phyloP scores from a whole-genome alignment of 2,797 vertebrate genomes.

The Neostethus bicornis region DNA sequence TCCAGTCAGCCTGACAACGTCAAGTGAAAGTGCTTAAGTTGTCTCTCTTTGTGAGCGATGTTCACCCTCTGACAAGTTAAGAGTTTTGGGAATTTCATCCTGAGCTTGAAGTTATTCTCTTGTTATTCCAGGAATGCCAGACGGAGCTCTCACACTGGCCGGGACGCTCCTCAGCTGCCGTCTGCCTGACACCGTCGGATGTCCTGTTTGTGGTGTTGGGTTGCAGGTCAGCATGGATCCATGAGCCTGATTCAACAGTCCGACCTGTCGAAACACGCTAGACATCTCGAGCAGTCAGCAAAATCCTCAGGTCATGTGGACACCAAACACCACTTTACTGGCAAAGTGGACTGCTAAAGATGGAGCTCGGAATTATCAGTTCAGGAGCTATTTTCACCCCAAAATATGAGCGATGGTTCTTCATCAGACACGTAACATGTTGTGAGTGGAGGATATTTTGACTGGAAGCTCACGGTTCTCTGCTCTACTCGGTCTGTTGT shows the following conservation, averaged over 20 bases:
- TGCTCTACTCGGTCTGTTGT: slow-evolving; percentile 12
- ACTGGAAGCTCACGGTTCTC: slow-evolving; percentile 6
- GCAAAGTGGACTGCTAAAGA: slow-evolving; percentile 5
- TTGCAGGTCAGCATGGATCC: slow-evolving; percentile 63
- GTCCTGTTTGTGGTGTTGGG: slow-evolving; percentile 69
- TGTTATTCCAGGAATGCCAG: slow-evolving; percentile 66
- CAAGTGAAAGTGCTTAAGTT: slow-evolving; percentile 51
- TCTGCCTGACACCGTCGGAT: slow-evolving; percentile 59
- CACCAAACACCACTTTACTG: slow-evolving; percentile 28
- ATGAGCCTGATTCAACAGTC: slow-evolving; percentile 49
- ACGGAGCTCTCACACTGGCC: slow-evolving; percentile 27
- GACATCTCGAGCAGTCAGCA: slow-evolving; percentile 57
- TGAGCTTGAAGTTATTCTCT: slow-evolving; percentile 31
- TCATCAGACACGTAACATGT: slow-evolving; percentile 1
- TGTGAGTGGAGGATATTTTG: neutral
- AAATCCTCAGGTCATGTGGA: slow-evolving; percentile 37
- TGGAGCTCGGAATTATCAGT: slow-evolving; percentile 12
- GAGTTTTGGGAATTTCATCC: slow-evolving; percentile 45
- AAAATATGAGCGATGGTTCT: slow-evolving; percentile 18
- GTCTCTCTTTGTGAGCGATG: slow-evolving; percentile 30
- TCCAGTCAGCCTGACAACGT: slow-evolving; percentile 16
- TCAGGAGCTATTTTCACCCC: neutral
- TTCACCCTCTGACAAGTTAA: slow-evolving; percentile 46
- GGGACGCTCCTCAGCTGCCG: slow-evolving; percentile 56
- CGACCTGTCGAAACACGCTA: slow-evolving; percentile 35